Base-by-base conservation (phyloP, 2,888 invertebrate species). In the Lycophotia porphyrea region DNA sequence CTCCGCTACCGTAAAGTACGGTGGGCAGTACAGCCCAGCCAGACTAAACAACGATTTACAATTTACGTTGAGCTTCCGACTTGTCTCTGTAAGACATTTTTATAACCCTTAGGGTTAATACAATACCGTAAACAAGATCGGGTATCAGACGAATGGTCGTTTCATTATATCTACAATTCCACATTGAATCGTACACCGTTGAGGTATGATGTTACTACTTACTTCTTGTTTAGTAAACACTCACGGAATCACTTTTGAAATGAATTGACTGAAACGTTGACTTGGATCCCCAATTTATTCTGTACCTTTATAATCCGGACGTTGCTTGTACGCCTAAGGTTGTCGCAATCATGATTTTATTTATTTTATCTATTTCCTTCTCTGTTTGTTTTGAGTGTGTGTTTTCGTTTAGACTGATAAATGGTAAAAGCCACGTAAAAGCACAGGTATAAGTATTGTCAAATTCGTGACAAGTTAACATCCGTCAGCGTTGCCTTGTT, bases 1-100 rank as follows among this genome's bases (percentile, higher is more conserved):
- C 86, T 79, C 74, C 64, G 9, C 63, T 74, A 77, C 88, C 83
- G 87, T 87, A 80, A 70, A 76, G 34, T 73, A 85, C 88, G n/a
- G n/a, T n/a, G n/a, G n/a, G n/a, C 82, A 76, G 89, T 81, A 66
- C 47, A 58, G 71, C 60, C 77, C 42, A 60, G 9, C n/a, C 36
- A 69, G 78, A 60, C n/a, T 9, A 34, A 67, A 44, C 47, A 66
- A 75, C 80, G n/a, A n/a, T n/a, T n/a, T n/a, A n/a, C 80, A 87
- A 36, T 67, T 66, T 74, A 73, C 58, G 27, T 64, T 73, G 85
- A 86, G 36, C 82, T 74, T 44, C 78, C 24, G 31, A 52, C 34
- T 71, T 63, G 65, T 66, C 55, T 47, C 52, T 34, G 60, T 36
- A 72, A 36, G 11, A 44, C 36, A 47, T n/a, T 55, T 18, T 27